Percentiles rank a stretch among this genome's conserved stretches.
Conservation (phyloP, 2,113 vertebrate species). For the Dromiciops gliroides region DNA sequence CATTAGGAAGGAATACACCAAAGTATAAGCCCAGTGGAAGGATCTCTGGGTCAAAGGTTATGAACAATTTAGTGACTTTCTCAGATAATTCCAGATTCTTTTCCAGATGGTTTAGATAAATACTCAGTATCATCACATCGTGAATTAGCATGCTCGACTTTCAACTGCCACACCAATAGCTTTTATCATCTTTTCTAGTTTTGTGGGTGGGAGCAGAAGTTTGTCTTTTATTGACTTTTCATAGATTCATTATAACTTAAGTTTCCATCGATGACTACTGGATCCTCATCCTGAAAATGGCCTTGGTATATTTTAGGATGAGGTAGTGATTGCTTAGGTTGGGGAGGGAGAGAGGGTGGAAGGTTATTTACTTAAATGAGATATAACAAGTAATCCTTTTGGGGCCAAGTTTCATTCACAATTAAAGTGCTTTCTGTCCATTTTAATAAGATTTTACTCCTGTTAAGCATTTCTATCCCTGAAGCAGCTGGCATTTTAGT, state of each 20-base stretch:
- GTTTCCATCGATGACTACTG: not conserved
- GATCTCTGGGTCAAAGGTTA: not conserved
- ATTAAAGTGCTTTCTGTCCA: not conserved
- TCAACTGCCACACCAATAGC: not conserved
- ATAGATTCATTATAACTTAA: not conserved
- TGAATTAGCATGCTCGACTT: not conserved
- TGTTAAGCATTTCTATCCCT: not conserved
- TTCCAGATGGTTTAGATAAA: not conserved
- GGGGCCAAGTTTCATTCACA: not conserved
- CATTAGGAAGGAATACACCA: not conserved
- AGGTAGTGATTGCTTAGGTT: not conserved
- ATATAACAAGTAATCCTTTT: not conserved
- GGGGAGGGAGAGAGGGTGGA: not conserved
- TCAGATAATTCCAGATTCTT: not conserved
- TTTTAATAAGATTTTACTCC: not conserved
- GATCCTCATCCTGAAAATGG: not conserved
- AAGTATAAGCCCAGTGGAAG: not conserved
- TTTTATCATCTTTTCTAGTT: not conserved
- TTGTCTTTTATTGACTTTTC: not conserved
- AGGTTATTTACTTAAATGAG: not conserved
- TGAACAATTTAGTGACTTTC: not conserved
- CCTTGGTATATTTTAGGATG: not conserved
- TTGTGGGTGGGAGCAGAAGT: not conserved
- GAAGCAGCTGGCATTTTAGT: not conserved
- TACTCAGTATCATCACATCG: not conserved